Evolutionary conservation across 2,888 invertebrate species (phyloP).

Genomic region (Cyrtodaria siliqua): DNA sequence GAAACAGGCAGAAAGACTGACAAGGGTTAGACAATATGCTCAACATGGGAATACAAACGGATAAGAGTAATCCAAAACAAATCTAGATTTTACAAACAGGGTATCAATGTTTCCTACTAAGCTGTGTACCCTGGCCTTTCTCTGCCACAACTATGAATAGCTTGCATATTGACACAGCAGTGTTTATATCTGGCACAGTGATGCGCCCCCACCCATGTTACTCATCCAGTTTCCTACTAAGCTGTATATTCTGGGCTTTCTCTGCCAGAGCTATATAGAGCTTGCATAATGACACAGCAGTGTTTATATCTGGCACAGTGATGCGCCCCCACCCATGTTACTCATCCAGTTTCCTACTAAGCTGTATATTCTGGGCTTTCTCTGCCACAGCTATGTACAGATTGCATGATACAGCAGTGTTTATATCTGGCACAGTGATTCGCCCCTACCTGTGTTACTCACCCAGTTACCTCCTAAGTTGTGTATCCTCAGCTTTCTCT

Average conservation of each 20-base stretch:
- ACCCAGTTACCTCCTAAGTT: slow-evolving; percentile 74
- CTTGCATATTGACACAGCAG: slow-evolving; percentile 82
- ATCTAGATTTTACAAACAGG: too few relatives aligned
- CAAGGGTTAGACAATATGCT: too few relatives aligned
- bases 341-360: slow-evolving; percentile 75
- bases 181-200: slow-evolving; percentile 78
- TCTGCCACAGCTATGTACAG: slow-evolving; percentile 79
- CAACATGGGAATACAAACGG: too few relatives aligned
- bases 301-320: slow-evolving; percentile 77
- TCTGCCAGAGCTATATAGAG: slow-evolving; percentile 78
- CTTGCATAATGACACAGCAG: slow-evolving; percentile 81
- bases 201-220: too few relatives aligned
- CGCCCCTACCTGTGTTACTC: too few relatives aligned
- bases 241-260: slow-evolving; percentile 67
- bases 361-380: slow-evolving; percentile 67
- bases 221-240: slow-evolving; percentile 75
- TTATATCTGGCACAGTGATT: slow-evolving; percentile 80
- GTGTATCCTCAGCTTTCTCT: slow-evolving; percentile 69
- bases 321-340: too few relatives aligned
- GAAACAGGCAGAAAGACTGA: too few relatives aligned
- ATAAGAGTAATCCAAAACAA: too few relatives aligned
- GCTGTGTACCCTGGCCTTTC: slow-evolving; percentile 67
- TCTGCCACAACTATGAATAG: slow-evolving; percentile 79
- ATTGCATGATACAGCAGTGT: slow-evolving; percentile 80
- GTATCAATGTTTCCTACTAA: slow-evolving; percentile 69